These are phyloP conservation scores for Nephotettix cincticeps DNA, from an alignment of 1,140 invertebrate genomes.

Conservation along the genomic window DNA sequence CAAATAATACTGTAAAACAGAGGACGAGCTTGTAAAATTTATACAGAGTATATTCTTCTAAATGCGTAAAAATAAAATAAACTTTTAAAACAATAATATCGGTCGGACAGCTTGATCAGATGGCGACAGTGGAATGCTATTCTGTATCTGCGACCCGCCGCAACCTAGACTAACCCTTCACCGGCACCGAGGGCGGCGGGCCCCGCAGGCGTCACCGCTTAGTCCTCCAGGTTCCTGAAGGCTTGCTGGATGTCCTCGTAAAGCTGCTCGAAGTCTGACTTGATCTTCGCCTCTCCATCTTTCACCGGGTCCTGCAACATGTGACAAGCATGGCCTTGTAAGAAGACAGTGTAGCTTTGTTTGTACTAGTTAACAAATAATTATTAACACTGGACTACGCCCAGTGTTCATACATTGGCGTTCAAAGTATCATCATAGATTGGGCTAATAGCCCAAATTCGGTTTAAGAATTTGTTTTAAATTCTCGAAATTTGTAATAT, in stretches of 20 bases:
- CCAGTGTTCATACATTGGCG: too few relatives aligned
- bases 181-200: not conserved
- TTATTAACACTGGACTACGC: too few relatives aligned
- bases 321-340: too few relatives aligned
- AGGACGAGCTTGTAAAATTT: slow-evolving; percentile 6
- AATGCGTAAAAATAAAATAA: slow-evolving; percentile 8
- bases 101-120: not conserved
- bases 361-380: too few relatives aligned
- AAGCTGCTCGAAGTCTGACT: slow-evolving; percentile 93
- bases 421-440: too few relatives aligned
- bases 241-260: slow-evolving; percentile 94
- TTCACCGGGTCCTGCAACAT: slow-evolving; percentile 88
- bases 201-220: slow-evolving; percentile 48
- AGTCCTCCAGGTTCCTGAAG: slow-evolving; percentile 99
- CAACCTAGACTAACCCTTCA: not conserved
- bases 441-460: too few relatives aligned
- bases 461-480: too few relatives aligned
- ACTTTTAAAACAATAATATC: slow-evolving; percentile 12
- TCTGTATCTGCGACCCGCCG: not conserved
- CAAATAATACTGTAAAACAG: slow-evolving; percentile 19
- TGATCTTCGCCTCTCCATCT: slow-evolving; percentile 97
- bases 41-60: slow-evolving; percentile 12
- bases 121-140: slow-evolving; percentile 17
- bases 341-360: too few relatives aligned
- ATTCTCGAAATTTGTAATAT: too few relatives aligned